A percentile compares a stretch with the other conserved stretches of the same genome.
Evolutionary conservation across 2,888 invertebrate species (phyloP).

Genomic region (Cantharis rustica): DNA sequence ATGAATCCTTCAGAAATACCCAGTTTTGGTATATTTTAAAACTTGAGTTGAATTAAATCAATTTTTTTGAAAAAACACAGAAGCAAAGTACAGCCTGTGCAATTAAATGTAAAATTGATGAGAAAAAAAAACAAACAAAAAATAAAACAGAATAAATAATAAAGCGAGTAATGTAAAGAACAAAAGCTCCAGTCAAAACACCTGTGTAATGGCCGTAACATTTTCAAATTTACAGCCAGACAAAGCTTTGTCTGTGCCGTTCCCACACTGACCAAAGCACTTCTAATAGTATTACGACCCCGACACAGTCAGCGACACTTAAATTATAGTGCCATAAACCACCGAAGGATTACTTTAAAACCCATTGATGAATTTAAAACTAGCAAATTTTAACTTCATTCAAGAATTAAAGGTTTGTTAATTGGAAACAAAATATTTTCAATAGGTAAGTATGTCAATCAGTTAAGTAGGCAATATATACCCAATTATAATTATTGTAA

Average conservation of each 20-base stretch:
- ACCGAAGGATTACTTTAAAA: neutral
- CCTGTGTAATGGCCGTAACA: slow-evolving; percentile 31
- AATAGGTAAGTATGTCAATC: too few relatives aligned
- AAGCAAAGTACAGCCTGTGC: neutral
- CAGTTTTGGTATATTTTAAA: neutral
- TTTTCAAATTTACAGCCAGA: slow-evolving; percentile 27
- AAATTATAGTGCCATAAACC: slow-evolving; percentile 19
- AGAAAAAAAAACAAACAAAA: neutral
- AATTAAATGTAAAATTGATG: neutral
- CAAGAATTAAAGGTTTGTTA: neutral
- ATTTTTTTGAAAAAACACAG: neutral
- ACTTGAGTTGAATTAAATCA: neutral
- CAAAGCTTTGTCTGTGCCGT: slow-evolving; percentile 18
- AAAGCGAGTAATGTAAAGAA: slow-evolving; percentile 19
- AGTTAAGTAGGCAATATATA: too few relatives aligned
- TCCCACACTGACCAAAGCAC: slow-evolving; percentile 19
- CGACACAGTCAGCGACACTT: slow-evolving; percentile 15
- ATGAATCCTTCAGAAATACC: neutral
- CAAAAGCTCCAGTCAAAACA: slow-evolving; percentile 35
- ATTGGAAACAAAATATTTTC: neutral
- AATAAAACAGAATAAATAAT: neutral
- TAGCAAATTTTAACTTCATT: neutral
- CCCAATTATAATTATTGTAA: neutral
- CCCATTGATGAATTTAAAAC: neutral
- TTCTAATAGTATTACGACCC: slow-evolving; percentile 15